Conservation (phyloP, 92 coral and sea anemone species). For the Chrysogorgia sp. region DNA sequence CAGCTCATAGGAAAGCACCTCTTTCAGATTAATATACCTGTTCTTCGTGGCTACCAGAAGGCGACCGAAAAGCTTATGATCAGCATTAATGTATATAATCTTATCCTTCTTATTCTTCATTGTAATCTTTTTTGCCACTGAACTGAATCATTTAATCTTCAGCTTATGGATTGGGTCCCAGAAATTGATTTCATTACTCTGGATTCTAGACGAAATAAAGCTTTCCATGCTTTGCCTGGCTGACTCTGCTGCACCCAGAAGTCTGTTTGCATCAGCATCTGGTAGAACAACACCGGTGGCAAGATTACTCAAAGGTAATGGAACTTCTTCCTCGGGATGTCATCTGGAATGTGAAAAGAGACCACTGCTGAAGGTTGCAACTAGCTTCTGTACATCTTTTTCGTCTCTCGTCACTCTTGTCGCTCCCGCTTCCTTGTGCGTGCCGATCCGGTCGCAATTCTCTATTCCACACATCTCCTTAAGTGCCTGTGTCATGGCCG, state of each 20-base stretch:
- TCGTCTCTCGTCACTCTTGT: slow-evolving; percentile 55
- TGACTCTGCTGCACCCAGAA: slow-evolving; percentile 36
- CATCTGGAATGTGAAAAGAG: slow-evolving; percentile 61
- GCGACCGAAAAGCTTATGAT: slow-evolving; percentile 30
- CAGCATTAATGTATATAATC: slow-evolving; percentile 16
- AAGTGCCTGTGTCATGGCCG: slow-evolving; percentile 63
- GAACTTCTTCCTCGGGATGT: slow-evolving; percentile 33
- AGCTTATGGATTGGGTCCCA: slow-evolving; percentile 59
- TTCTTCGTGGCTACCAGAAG: slow-evolving; percentile 41
- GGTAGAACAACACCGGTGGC: slow-evolving; percentile 63
- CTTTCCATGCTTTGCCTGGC: slow-evolving; percentile 40
- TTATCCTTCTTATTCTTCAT: slow-evolving; percentile 52
- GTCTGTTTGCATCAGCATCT: slow-evolving; percentile 43
- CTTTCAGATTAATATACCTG: too few species aligned
- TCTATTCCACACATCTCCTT: slow-evolving; percentile 64
- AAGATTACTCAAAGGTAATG: slow-evolving; percentile 53
- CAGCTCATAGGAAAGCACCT: slow-evolving; percentile 63
- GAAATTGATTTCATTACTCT: slow-evolving; percentile 45
- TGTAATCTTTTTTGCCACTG: background rate
- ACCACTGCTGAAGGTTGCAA: slow-evolving; percentile 45
- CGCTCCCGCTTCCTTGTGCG: slow-evolving; percentile 8
- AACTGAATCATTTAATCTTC: slow-evolving; percentile 55
- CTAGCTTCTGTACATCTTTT: slow-evolving; percentile 59
- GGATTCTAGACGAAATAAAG: slow-evolving; percentile 51
- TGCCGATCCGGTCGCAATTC: slow-evolving; percentile 31